These are phyloP conservation scores for Lordiphosa collinella DNA, from an alignment of 1,140 invertebrate species.

Conservation along the genomic window DNA sequence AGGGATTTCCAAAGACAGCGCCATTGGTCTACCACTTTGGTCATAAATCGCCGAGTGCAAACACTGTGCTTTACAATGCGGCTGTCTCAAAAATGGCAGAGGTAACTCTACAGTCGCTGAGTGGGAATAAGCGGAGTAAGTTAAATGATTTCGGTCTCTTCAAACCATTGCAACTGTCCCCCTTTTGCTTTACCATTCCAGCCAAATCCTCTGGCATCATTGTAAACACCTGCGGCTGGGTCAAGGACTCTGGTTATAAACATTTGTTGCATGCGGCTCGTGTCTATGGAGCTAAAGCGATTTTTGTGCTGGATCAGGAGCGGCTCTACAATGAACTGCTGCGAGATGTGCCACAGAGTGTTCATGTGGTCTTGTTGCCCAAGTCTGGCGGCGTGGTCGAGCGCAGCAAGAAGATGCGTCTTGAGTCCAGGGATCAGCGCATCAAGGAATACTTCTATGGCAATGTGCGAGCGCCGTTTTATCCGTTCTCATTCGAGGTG, in stretches of 20 bases:
- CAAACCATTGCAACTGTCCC: constrained; percentile 14
- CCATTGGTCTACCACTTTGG: constrained; percentile 97
- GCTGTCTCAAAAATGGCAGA: constrained; percentile 92
- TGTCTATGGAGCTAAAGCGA: constrained; percentile 96
- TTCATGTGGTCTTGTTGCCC: constrained; percentile 95
- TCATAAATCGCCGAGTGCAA: constrained; percentile 88
- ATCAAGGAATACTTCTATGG: constrained; percentile 98
- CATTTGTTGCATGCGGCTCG: constrained; percentile 91
- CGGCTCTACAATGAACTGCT: constrained; percentile 96
- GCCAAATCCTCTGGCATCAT: constrained; percentile 95
- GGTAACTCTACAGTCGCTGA: constrained; percentile 90
- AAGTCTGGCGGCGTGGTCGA: constrained; percentile 98
- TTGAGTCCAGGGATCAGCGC: constrained; percentile 88
- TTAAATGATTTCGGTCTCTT: neutral
- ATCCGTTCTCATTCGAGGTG: constrained; percentile 95
- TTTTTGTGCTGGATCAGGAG: constrained; percentile 98
- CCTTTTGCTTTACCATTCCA: constrained; percentile 68
- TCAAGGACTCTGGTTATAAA: constrained; percentile 93
- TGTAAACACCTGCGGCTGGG: constrained; percentile 99
- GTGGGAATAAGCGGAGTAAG: constrained; percentile 91
- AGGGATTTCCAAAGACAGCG: constrained; percentile 94
- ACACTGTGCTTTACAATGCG: constrained; percentile 92
- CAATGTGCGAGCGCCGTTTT: constrained; percentile 86
- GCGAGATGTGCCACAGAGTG: constrained; percentile 94
- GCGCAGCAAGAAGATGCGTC: constrained; percentile 85